These are phyloP conservation scores for Anarsia innoxiella DNA, from an alignment of 2,888 invertebrate genomes.

Conservation along the genomic window DNA sequence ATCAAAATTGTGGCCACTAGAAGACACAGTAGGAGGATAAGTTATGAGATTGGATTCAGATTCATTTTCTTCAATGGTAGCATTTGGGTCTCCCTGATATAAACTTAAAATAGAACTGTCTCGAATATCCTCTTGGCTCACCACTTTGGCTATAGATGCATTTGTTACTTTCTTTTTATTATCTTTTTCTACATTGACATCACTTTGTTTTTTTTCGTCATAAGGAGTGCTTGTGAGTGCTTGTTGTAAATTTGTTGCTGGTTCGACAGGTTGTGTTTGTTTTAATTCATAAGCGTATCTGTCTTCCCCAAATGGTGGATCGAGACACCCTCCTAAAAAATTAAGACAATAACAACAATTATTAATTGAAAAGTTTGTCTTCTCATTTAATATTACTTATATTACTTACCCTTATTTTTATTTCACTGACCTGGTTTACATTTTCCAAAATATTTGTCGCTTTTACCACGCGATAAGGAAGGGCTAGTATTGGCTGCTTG, in stretches of 20 bases:
- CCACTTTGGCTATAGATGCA: not conserved
- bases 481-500: not conserved
- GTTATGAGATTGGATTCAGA: constrained; percentile 43
- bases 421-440: constrained; percentile 62
- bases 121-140: constrained; percentile 9
- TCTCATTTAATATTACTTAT: not conserved
- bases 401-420: constrained; percentile 51
- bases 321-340: constrained; percentile 59
- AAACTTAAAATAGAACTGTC: constrained; percentile 24
- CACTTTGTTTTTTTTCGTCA: not conserved
- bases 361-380: too few relatives aligned
- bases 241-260: too few relatives aligned
- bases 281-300: constrained; percentile 41
- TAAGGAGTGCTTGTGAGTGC: too few relatives aligned
- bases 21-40: constrained; percentile 35
- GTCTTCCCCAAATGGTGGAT: constrained; percentile 59
- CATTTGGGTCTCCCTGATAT: constrained; percentile 19
- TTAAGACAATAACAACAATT: too few relatives aligned
- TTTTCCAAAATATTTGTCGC: constrained; percentile 42
- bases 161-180: not conserved
- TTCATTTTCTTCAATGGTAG: constrained; percentile 23
- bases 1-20: constrained; percentile 21
- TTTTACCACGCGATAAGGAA: constrained; percentile 9
- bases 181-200: not conserved
- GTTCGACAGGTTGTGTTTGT: not conserved